A percentile compares a stretch with the other conserved stretches of the same genome.
Evolutionary conservation across 64 coral and sea anemone genomes (phyloP).

Genomic region (Porites lutea): DNA sequence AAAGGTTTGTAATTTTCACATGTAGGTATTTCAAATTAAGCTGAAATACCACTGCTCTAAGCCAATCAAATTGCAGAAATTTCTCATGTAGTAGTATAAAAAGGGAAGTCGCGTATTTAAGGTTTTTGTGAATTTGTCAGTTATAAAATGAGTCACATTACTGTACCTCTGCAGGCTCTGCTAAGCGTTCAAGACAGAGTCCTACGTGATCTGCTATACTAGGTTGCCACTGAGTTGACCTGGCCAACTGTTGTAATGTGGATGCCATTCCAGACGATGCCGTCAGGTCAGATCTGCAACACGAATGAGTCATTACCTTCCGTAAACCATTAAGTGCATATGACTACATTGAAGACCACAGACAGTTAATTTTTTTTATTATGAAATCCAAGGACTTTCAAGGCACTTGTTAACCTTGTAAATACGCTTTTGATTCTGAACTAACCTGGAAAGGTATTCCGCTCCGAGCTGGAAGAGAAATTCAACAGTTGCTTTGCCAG

Average conservation of each 20-base stretch:
- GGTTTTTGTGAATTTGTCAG: too few species aligned
- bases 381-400: too few species aligned
- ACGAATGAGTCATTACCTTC: not conserved
- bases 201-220: slow-evolving; percentile 87
- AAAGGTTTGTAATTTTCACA: too few species aligned
- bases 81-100: too few species aligned
- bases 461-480: slow-evolving; percentile 95
- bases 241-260: slow-evolving; percentile 84
- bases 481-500: slow-evolving; percentile 74
- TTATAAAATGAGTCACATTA: not conserved
- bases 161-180: slow-evolving; percentile 49
- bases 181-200: slow-evolving; percentile 78
- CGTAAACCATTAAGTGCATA: not conserved
- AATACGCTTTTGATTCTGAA: not conserved
- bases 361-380: too few species aligned
- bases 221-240: slow-evolving; percentile 78
- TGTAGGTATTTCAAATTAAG: too few species aligned
- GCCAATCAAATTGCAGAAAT: too few species aligned
- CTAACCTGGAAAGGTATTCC: slow-evolving; percentile 90
- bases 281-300: slow-evolving; percentile 90
- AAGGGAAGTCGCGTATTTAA: too few species aligned
- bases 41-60: too few species aligned
- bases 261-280: slow-evolving; percentile 93
- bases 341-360: too few species aligned
- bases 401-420: too few species aligned